phyloP scores from a whole-genome alignment of 2,797 vertebrate genomes.

The Tapera naevia region DNA sequence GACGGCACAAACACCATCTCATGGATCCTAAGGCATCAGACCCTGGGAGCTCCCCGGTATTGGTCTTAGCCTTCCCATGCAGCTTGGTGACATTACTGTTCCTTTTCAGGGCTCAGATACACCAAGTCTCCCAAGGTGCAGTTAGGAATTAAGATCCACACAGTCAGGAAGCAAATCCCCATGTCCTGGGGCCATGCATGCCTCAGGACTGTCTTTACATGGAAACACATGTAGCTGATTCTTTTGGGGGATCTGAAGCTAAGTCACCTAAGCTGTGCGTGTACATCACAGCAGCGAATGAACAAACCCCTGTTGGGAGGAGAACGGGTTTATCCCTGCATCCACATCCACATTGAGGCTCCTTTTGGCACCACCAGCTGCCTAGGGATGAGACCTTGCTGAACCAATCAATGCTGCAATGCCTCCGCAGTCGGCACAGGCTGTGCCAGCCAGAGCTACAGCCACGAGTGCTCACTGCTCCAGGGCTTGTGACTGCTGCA shows the following conservation, averaged over 20 bases:
- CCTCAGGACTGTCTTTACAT: background rate
- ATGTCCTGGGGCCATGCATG: fast-evolving
- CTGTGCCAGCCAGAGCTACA: background rate
- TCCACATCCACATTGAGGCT: background rate
- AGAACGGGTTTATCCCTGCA: background rate
- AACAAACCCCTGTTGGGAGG: background rate
- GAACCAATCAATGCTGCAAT: fast-evolving
- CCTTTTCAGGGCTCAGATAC: background rate
- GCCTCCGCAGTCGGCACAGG: fast-evolving
- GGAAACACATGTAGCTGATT: background rate
- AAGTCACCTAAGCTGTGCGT: background rate
- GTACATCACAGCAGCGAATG: fast-evolving
- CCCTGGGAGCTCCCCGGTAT: background rate
- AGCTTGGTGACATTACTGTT: background rate
- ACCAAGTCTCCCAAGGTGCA: background rate
- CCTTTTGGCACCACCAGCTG: background rate
- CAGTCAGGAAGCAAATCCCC: background rate
- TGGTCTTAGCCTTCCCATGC: fast-evolving
- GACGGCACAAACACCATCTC: background rate
- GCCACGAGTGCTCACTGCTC: fast-evolving
- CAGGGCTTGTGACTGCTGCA: background rate
- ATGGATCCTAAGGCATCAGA: background rate
- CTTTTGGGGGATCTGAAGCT: background rate
- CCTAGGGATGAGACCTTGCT: background rate
- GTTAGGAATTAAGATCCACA: background rate